These are phyloP conservation scores for Himalopsyche anomala DNA, from an alignment of 2,888 invertebrate genomes.

Conservation along the genomic window DNA sequence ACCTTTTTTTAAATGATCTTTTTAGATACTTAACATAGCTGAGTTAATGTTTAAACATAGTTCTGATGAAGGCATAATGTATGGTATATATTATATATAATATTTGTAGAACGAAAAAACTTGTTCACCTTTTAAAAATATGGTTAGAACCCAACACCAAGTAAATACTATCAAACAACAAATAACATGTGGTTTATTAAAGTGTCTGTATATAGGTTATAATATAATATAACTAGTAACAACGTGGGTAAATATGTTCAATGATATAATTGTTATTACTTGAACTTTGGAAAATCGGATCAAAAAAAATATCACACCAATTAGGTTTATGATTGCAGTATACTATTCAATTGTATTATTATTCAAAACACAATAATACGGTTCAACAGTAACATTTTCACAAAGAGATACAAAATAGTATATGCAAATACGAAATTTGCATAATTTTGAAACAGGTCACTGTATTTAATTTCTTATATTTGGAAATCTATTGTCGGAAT, in stretches of 20 bases:
- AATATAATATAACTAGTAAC: no score
- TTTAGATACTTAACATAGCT: no score
- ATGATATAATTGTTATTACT: neutral
- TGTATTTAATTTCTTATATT: neutral
- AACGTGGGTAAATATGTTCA: neutral
- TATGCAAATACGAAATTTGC: neutral
- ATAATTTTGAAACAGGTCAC: neutral
- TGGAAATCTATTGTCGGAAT: slow-evolving; percentile 34
- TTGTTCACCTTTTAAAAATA: no score
- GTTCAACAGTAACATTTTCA: slow-evolving; percentile 13
- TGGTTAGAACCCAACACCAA: no score
- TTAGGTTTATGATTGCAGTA: neutral
- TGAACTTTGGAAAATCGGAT: neutral
- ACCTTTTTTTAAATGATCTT: no score
- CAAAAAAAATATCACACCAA: neutral
- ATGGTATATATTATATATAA: no score
- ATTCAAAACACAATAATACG: neutral
- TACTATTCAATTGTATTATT: neutral
- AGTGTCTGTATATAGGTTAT: no score
- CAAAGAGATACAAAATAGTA: neutral
- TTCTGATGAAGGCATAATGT: no score
- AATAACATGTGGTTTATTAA: no score
- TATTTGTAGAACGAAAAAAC: no score
- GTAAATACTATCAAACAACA: no score
- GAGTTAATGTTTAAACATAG: no score